These are phyloP conservation scores for Drosophila azteca DNA, from an alignment of 1,140 invertebrate genomes.

Conservation along the genomic window DNA sequence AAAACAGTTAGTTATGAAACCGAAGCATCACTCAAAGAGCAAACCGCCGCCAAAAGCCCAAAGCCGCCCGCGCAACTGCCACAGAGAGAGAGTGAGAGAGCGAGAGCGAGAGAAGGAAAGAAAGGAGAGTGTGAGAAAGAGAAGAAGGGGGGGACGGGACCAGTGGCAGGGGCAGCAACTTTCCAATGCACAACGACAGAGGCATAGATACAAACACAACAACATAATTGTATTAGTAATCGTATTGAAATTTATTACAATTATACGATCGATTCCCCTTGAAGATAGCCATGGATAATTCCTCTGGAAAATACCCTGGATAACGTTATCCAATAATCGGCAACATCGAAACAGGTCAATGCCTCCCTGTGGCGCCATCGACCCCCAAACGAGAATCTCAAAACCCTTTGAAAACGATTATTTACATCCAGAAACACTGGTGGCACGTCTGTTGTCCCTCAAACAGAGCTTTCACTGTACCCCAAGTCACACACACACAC, in stretches of 20 bases:
- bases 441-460: too few relatives aligned
- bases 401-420: conserved; percentile 42
- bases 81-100: background rate
- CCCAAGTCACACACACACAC: conserved; percentile 6
- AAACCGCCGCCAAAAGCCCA: conserved; percentile 41
- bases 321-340: too few relatives aligned
- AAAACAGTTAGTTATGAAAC: conserved; percentile 79
- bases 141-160: too few relatives aligned
- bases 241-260: too few relatives aligned
- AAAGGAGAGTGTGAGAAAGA: conserved; percentile 4
- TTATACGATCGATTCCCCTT: too few relatives aligned
- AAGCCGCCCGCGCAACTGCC: conserved; percentile 69
- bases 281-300: too few relatives aligned
- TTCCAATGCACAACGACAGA: conserved; percentile 63
- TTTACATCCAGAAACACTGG: conserved; percentile 19
- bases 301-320: too few relatives aligned
- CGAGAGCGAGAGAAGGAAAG: conserved; percentile 7
- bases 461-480: too few relatives aligned
- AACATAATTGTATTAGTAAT: conserved; percentile 55
- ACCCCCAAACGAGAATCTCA: conserved; percentile 39
- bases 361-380: conserved; percentile 15
- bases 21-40: conserved; percentile 77
- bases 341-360: too few relatives aligned
- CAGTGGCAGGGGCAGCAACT: conserved; percentile 56
- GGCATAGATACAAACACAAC: conserved; percentile 38